Evolutionary conservation across 2,888 invertebrate species (phyloP).

Genomic region (Drosophila mimetica): DNA sequence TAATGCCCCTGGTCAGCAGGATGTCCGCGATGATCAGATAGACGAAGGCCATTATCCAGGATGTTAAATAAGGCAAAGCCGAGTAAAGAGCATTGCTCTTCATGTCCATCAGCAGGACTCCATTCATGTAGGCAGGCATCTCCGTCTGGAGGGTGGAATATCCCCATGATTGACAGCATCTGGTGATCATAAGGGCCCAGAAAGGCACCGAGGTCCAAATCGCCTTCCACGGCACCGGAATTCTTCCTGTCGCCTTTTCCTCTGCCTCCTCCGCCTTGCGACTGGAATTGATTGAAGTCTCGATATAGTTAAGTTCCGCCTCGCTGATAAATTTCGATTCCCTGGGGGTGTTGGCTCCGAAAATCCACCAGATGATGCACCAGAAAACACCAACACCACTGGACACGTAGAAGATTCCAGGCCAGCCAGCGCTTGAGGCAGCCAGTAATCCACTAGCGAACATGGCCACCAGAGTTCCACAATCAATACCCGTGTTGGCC

Average conservation of each 20-base stretch:
- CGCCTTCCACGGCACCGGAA: slow-evolving; percentile 87
- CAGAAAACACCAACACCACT: slow-evolving; percentile 86
- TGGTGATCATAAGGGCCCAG: slow-evolving; percentile 86
- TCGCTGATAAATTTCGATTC: slow-evolving; percentile 86
- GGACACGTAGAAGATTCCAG: slow-evolving; percentile 88
- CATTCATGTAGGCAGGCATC: slow-evolving; percentile 89
- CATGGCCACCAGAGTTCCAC: slow-evolving; percentile 88
- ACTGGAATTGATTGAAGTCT: slow-evolving; percentile 82
- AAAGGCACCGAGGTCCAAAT: slow-evolving; percentile 88
- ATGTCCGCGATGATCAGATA: slow-evolving; percentile 84
- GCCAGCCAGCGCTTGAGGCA: slow-evolving; percentile 87
- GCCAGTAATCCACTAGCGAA: slow-evolving; percentile 88
- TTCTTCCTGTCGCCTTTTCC: slow-evolving; percentile 45
- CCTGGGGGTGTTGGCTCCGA: slow-evolving; percentile 86
- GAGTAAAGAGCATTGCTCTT: slow-evolving; percentile 85
- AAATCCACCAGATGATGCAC: slow-evolving; percentile 86
- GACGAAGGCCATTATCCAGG: slow-evolving; percentile 85
- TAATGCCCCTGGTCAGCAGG: slow-evolving; percentile 81
- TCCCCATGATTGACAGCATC: slow-evolving; percentile 89
- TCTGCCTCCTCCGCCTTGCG: slow-evolving; percentile 32
- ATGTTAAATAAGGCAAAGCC: slow-evolving; percentile 86
- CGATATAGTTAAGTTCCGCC: slow-evolving; percentile 87
- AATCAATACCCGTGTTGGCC: slow-evolving; percentile 87
- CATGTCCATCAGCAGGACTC: slow-evolving; percentile 87
- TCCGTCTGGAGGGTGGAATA: slow-evolving; percentile 89